Percentiles rank a stretch among this genome's conserved stretches.
These are phyloP conservation scores for Campylorhamphus procurvoides DNA, from an alignment of 2,113 vertebrate species.

Conservation along the genomic window DNA sequence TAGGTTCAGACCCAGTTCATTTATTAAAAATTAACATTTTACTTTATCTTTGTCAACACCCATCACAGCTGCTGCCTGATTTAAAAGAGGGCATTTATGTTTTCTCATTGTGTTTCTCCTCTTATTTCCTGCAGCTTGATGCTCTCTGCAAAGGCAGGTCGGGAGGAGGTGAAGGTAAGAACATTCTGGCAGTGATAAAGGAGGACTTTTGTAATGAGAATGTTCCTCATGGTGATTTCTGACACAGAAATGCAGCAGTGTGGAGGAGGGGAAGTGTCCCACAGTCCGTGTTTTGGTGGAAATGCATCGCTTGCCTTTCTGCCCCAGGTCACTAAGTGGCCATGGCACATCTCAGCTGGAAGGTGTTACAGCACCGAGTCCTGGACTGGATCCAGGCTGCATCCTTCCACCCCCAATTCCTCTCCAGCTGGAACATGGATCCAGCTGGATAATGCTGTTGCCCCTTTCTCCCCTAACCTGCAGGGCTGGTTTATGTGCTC, in stretches of 20 bases:
- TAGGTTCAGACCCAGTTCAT: background rate
- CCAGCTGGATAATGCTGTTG: background rate
- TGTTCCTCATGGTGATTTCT: accelerated
- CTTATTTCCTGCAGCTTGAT: background rate
- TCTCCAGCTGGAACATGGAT: background rate
- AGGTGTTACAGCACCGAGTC: background rate
- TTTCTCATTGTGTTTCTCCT: background rate
- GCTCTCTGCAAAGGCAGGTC: background rate
- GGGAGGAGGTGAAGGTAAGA: background rate
- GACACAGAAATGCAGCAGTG: background rate
- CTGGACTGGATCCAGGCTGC: background rate
- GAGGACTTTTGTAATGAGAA: background rate
- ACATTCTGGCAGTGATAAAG: background rate
- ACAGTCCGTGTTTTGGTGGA: background rate
- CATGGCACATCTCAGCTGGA: background rate
- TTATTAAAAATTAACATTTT: background rate
- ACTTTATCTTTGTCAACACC: background rate
- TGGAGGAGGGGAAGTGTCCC: background rate
- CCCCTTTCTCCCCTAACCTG: background rate
- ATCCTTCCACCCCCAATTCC: background rate
- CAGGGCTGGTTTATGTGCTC: background rate
- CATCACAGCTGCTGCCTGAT: background rate
- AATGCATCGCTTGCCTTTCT: accelerated
- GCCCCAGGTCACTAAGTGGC: background rate
- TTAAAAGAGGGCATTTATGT: background rate